These are phyloP conservation scores for Drosophila suzukii DNA, from an alignment of 1,140 invertebrate genomes.

Conservation along the genomic window DNA sequence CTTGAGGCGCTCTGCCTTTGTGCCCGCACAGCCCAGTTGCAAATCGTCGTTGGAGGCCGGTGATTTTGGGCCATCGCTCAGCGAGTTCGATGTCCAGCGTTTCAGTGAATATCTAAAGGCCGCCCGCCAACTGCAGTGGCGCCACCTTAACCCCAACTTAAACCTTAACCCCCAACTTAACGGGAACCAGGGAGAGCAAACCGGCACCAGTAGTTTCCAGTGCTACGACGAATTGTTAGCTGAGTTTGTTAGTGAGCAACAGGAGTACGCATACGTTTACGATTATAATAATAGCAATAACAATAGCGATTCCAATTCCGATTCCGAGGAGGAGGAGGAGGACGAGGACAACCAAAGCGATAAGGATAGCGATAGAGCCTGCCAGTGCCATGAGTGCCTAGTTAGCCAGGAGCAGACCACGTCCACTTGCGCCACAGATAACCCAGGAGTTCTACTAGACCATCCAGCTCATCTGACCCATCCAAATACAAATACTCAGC, in stretches of 20 bases:
- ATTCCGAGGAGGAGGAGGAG: slow-evolving; percentile 3
- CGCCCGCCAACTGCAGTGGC: slow-evolving; percentile 62
- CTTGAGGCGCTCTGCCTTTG: slow-evolving; percentile 61
- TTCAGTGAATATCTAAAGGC: slow-evolving; percentile 69
- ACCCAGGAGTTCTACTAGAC: neutral
- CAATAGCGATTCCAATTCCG: neutral
- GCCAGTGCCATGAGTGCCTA: slow-evolving; percentile 75
- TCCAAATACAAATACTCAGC: neutral
- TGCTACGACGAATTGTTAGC: slow-evolving; percentile 80
- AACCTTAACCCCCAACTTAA: too few species aligned
- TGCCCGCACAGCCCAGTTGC: slow-evolving; percentile 16
- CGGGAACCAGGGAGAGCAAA: neutral
- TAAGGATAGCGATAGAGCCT: slow-evolving; percentile 33
- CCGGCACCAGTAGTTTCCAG: slow-evolving; percentile 47
- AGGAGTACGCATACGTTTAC: slow-evolving; percentile 18
- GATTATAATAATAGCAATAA: neutral
- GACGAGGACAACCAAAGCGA: slow-evolving; percentile 35
- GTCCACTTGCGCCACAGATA: neutral
- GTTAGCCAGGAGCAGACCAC: slow-evolving; percentile 16
- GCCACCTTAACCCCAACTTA: neutral
- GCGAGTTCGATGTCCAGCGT: slow-evolving; percentile 75
- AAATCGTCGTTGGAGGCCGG: neutral
- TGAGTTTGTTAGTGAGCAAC: slow-evolving; percentile 72
- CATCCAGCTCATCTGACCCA: neutral
- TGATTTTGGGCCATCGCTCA: slow-evolving; percentile 49